phyloP scores from a whole-genome alignment of 2,888 invertebrate species.

The Dinocampus coccinellae region DNA sequence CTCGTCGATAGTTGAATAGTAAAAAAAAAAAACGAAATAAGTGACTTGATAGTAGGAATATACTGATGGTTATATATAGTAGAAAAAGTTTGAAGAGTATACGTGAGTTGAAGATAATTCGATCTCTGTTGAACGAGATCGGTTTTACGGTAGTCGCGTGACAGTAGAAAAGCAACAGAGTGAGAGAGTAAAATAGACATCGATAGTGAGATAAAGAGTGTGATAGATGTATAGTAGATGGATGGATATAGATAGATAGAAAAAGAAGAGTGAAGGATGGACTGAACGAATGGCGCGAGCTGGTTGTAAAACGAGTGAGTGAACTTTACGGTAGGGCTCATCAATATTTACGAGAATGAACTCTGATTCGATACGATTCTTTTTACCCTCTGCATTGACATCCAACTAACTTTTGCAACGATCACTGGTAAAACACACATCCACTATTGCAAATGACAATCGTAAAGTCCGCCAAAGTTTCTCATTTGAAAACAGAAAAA shows the following conservation, averaged over 20 bases:
- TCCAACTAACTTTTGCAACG: slow-evolving; percentile 21
- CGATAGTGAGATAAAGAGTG: too few relatives aligned
- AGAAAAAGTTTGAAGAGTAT: slow-evolving; percentile 7
- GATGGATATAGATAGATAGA: neutral
- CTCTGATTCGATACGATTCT: slow-evolving; percentile 51
- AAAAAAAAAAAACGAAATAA: too few relatives aligned
- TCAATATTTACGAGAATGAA: slow-evolving; percentile 54
- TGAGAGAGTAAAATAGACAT: neutral
- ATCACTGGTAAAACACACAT: slow-evolving; percentile 42
- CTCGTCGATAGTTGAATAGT: neutral
- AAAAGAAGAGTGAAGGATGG: slow-evolving; percentile 26
- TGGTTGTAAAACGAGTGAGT: slow-evolving; percentile 53
- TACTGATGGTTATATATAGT: neutral
- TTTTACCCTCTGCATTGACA: slow-evolving; percentile 31
- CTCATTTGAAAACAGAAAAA: slow-evolving; percentile 33
- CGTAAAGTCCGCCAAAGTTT: slow-evolving; percentile 46
- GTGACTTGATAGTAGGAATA: neutral
- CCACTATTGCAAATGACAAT: slow-evolving; percentile 30
- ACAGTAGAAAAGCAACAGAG: slow-evolving; percentile 15
- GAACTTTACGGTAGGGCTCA: slow-evolving; percentile 53
- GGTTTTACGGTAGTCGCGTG: slow-evolving; percentile 39
- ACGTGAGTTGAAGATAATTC: slow-evolving; percentile 22
- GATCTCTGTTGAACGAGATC: slow-evolving; percentile 34
- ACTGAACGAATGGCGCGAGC: slow-evolving; percentile 40
- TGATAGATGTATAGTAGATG: too few relatives aligned